Conservation (phyloP, 2,113 vertebrate genomes). For the Suncus etruscus region DNA sequence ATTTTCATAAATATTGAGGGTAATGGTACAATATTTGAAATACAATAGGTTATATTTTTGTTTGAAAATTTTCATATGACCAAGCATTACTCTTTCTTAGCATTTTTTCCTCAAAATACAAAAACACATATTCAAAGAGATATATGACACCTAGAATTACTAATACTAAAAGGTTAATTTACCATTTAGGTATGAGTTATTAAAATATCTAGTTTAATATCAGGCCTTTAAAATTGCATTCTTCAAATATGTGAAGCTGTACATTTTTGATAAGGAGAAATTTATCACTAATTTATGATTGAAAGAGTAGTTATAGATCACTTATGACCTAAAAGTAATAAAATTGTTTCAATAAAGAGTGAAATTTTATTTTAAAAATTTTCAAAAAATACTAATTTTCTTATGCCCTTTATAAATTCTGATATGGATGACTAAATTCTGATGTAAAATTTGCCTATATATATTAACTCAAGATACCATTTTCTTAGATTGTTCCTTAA, state of each 20-base stretch:
- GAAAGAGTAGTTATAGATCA: neutral
- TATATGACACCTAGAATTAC: too few species aligned
- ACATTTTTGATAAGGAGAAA: neutral
- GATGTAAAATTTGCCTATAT: too few species aligned
- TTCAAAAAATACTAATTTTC: neutral
- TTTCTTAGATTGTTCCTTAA: neutral
- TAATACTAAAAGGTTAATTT: too few species aligned
- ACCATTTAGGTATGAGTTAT: too few species aligned
- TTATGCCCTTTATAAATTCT: neutral
- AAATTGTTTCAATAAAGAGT: neutral
- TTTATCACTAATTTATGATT: neutral
- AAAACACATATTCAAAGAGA: too few species aligned
- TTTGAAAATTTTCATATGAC: too few species aligned
- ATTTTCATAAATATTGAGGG: too few species aligned
- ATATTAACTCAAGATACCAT: neutral
- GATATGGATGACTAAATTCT: slow-evolving; percentile 1
- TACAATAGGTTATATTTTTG: too few species aligned
- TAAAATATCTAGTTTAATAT: neutral
- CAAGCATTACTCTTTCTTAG: too few species aligned
- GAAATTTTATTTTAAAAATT: neutral
- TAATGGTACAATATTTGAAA: too few species aligned
- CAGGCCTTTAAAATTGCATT: neutral
- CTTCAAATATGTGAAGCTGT: neutral
- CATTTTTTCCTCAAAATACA: too few species aligned
- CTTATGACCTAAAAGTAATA: neutral